Percentiles rank a stretch among this genome's conserved stretches.
These are phyloP conservation scores for Lysandra coridon DNA, from an alignment of 2,888 invertebrate genomes.

Conservation along the genomic window DNA sequence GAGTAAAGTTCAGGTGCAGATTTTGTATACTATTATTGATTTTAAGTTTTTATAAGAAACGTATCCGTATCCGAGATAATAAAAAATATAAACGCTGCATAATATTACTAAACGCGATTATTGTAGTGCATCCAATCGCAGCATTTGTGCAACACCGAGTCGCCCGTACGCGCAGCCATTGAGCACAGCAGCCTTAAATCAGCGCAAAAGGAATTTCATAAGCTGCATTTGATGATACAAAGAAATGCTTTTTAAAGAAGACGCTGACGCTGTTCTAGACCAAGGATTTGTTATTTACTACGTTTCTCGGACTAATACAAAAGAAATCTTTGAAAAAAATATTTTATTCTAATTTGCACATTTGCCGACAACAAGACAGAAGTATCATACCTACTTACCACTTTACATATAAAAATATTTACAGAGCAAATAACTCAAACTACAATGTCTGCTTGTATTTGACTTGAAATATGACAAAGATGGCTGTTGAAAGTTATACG, in stretches of 20 bases:
- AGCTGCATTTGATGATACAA: conserved; percentile 22
- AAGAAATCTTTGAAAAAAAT: not conserved
- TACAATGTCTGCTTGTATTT: not conserved
- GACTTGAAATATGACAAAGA: not conserved
- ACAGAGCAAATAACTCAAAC: not conserved
- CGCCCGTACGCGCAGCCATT: not conserved
- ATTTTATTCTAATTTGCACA: not conserved
- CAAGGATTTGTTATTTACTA: not conserved
- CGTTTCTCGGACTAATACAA: not conserved
- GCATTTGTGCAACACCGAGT: not conserved
- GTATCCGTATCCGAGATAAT: no score
- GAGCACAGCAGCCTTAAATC: not conserved
- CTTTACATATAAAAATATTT: not conserved
- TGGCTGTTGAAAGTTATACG: no score
- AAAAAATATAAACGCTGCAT: no score
- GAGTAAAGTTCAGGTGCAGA: no score
- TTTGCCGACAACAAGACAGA: not conserved
- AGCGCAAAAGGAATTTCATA: not conserved
- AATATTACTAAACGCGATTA: not conserved
- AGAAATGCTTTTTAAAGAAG: not conserved
- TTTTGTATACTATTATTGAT: no score
- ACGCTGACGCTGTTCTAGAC: not conserved
- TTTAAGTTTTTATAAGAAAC: no score
- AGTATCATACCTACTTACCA: not conserved
- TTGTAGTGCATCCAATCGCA: not conserved